phyloP scores from a whole-genome alignment of 1,140 invertebrate species.

The Papilio dardanus region DNA sequence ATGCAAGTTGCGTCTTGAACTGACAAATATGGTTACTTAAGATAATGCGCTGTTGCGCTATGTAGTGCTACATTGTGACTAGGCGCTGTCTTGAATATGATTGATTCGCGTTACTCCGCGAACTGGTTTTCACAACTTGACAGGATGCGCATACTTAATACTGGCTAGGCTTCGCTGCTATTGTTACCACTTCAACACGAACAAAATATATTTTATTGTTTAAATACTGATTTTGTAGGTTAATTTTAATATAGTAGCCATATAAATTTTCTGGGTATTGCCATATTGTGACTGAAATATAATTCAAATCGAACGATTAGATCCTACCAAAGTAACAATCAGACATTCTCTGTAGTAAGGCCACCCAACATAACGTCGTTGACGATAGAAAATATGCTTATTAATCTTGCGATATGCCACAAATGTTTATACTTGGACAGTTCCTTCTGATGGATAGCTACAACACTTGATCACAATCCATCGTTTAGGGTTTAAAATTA shows the following conservation, averaged over 20 bases:
- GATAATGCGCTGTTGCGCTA: constrained; percentile 16
- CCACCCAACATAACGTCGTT: neutral
- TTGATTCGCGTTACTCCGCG: constrained; percentile 27
- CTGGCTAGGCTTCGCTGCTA: constrained; percentile 2
- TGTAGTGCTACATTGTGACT: constrained; percentile 29
- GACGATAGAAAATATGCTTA: too few relatives aligned
- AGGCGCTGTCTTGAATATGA: constrained; percentile 31
- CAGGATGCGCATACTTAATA: constrained; percentile 35
- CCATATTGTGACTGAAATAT: neutral
- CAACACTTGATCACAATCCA: neutral
- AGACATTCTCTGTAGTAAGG: neutral
- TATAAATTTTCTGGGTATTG: neutral
- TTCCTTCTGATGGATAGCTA: neutral
- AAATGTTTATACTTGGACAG: neutral
- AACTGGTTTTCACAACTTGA: constrained; percentile 35
- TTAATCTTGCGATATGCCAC: too few relatives aligned
- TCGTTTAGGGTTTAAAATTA: neutral
- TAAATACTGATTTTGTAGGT: neutral
- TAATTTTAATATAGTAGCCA: neutral
- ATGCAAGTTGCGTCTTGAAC: constrained; percentile 12
- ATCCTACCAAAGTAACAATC: neutral
- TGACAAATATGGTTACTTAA: constrained; percentile 24
- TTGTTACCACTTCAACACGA: constrained; percentile 14
- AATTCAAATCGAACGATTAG: neutral
- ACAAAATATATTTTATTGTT: neutral